Evolutionary conservation across 1,140 invertebrate species (phyloP).

Genomic region (Brachionus rubens): DNA sequence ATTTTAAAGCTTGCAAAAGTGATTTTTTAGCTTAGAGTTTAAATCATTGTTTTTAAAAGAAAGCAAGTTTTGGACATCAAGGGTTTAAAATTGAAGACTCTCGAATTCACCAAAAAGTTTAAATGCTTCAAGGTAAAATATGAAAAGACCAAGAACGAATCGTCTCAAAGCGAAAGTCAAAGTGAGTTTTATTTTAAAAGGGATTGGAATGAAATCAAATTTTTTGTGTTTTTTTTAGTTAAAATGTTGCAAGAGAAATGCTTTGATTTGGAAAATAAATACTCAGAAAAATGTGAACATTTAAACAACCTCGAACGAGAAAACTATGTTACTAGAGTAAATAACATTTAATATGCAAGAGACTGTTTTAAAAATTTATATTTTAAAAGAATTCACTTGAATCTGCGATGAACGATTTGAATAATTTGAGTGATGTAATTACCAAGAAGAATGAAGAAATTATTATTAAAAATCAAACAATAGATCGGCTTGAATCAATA

Average conservation of each 20-base stretch:
- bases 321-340: constrained; percentile 16
- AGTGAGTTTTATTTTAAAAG: neutral
- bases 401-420: neutral
- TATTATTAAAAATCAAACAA: constrained; percentile 40
- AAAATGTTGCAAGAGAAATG: constrained; percentile 36
- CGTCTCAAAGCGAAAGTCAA: neutral
- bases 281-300: constrained; percentile 45
- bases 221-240: neutral
- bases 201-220: neutral
- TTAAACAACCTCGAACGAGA: constrained; percentile 26
- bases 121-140: neutral
- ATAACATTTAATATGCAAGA: neutral
- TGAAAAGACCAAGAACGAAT: neutral
- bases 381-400: constrained; percentile 30
- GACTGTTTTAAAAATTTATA: neutral
- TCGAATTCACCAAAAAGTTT: constrained; percentile 5
- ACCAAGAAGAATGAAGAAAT: constrained; percentile 41
- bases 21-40: too few relatives aligned
- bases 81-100: neutral
- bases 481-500: constrained; percentile 2
- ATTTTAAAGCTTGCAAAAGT: neutral
- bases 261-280: constrained; percentile 35
- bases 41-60: neutral
- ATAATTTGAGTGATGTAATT: constrained; percentile 7
- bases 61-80: constrained; percentile 19